Percentiles rank a stretch among this genome's conserved stretches.
These are phyloP conservation scores for Apodemus agrarius DNA, from an alignment of 2,797 vertebrate species.

Conservation along the genomic window DNA sequence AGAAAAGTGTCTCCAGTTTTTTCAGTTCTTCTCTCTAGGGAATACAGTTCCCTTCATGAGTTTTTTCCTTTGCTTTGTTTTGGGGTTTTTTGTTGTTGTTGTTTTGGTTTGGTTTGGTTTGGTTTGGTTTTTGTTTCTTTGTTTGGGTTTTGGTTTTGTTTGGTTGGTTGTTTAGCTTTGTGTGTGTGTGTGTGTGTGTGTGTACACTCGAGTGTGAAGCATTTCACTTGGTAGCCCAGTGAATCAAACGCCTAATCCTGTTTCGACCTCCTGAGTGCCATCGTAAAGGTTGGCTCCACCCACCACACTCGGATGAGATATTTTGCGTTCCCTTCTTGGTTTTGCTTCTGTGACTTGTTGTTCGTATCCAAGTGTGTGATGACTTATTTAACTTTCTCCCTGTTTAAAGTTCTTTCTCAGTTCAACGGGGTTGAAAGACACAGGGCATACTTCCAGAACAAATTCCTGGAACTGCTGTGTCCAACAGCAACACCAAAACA, in stretches of 20 bases:
- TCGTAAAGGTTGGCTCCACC: background rate
- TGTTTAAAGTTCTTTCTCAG: background rate
- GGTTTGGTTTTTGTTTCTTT: too few relatives aligned
- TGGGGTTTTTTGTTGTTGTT: background rate
- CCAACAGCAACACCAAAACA: conserved; percentile 7
- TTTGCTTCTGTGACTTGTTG: background rate
- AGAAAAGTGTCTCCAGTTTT: background rate
- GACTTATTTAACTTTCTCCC: conserved; percentile 22
- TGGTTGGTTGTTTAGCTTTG: background rate
- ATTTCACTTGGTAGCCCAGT: background rate
- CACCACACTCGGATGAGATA: background rate
- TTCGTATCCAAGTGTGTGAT: background rate
- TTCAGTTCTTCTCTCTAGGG: conserved; percentile 1
- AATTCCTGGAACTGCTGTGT: background rate
- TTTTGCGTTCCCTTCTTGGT: background rate
- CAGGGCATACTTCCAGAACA: background rate
- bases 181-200: too few relatives aligned
- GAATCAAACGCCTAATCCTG: background rate
- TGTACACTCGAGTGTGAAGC: background rate
- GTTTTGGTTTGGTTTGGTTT: background rate
- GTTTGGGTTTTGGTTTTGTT: too few relatives aligned
- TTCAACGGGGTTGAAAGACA: conserved; percentile 6
- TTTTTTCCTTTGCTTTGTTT: background rate
- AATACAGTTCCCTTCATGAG: background rate
- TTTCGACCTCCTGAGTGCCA: background rate